A percentile compares a stretch with the other conserved stretches of the same genome.
These are phyloP conservation scores for Drosophila quinaria DNA, from an alignment of 2,888 invertebrate species.

Conservation along the genomic window DNA sequence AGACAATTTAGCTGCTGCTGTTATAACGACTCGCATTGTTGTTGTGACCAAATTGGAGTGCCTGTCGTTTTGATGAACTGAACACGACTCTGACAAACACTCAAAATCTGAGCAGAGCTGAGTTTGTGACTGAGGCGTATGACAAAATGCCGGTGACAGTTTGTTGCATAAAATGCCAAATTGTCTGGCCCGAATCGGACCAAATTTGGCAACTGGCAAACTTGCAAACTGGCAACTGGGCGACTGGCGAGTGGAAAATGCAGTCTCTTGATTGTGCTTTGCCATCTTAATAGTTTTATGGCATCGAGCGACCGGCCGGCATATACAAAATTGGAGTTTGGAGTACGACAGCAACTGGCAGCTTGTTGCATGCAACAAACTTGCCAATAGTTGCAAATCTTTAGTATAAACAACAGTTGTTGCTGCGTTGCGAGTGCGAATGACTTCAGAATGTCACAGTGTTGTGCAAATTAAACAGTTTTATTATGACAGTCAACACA, in stretches of 20 bases:
- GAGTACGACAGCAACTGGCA: neutral
- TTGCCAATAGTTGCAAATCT: slow-evolving; percentile 33
- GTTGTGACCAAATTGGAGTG: slow-evolving; percentile 67
- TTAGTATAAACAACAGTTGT: slow-evolving; percentile 16
- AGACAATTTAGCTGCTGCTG: slow-evolving; percentile 26
- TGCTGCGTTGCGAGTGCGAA: slow-evolving; percentile 23
- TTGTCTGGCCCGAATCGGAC: slow-evolving; percentile 71
- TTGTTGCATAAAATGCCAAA: slow-evolving; percentile 78
- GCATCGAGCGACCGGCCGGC: slow-evolving; percentile 67
- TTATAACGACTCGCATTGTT: slow-evolving; percentile 17
- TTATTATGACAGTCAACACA: slow-evolving; percentile 70
- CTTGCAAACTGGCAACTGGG: slow-evolving; percentile 29
- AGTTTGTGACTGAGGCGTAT: slow-evolving; percentile 37
- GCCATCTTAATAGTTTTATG: slow-evolving; percentile 61
- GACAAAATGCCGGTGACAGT: slow-evolving; percentile 58
- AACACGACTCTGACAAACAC: slow-evolving; percentile 47
- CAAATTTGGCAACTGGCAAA: slow-evolving; percentile 70
- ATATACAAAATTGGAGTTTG: slow-evolving; percentile 52
- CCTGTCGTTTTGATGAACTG: slow-evolving; percentile 60
- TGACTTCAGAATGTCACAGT: slow-evolving; percentile 59
- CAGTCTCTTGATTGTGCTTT: slow-evolving; percentile 35
- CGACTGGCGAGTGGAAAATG: slow-evolving; percentile 43
- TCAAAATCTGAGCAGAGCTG: slow-evolving; percentile 20
- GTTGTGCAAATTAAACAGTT: slow-evolving; percentile 65
- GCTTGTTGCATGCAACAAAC: slow-evolving; percentile 67